Conservation (phyloP, 2,888 invertebrate species). For the Sinodicranocentrus sp. region DNA sequence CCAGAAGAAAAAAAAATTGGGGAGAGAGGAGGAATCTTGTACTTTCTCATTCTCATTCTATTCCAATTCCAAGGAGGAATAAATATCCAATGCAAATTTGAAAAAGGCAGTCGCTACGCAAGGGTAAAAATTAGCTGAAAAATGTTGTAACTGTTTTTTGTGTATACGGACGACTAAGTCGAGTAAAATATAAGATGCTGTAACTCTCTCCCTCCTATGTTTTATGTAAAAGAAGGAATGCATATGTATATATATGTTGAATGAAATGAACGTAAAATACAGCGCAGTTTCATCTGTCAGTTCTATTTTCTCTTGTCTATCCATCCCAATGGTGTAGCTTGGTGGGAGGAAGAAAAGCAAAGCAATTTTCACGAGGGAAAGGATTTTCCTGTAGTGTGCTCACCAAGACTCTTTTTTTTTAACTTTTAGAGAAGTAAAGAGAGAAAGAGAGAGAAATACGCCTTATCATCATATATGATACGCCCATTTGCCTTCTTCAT, state of each 20-base stretch:
- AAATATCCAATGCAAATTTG: slow-evolving; percentile 68
- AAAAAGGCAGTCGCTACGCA: slow-evolving; percentile 25
- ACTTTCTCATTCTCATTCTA: no score
- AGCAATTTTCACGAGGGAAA: slow-evolving; percentile 66
- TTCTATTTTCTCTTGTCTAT: slow-evolving; percentile 69
- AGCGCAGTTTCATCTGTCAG: slow-evolving; percentile 66
- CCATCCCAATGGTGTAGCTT: slow-evolving; percentile 40
- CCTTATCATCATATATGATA: slow-evolving; percentile 68
- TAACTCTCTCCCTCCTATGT: neutral
- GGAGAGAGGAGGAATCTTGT: slow-evolving; percentile 24
- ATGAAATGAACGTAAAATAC: slow-evolving; percentile 65
- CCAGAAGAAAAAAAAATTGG: slow-evolving; percentile 30
- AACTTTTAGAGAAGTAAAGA: no score
- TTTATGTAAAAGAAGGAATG: neutral
- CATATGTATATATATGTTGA: slow-evolving; percentile 32
- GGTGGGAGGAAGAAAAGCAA: slow-evolving; percentile 42
- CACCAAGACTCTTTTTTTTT: slow-evolving; percentile 42
- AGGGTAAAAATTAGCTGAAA: slow-evolving; percentile 59
- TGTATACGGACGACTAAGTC: no score
- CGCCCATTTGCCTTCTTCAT: slow-evolving; percentile 66
- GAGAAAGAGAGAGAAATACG: slow-evolving; percentile 22
- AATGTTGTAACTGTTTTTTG: slow-evolving; percentile 50
- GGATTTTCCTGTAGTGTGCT: slow-evolving; percentile 35
- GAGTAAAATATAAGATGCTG: no score
- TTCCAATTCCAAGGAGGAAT: slow-evolving; percentile 51